Evolutionary conservation across 2,888 invertebrate genomes (phyloP), one percentile per base, ranked within the genome.

Genomic region (Drosophila histrio): DNA sequence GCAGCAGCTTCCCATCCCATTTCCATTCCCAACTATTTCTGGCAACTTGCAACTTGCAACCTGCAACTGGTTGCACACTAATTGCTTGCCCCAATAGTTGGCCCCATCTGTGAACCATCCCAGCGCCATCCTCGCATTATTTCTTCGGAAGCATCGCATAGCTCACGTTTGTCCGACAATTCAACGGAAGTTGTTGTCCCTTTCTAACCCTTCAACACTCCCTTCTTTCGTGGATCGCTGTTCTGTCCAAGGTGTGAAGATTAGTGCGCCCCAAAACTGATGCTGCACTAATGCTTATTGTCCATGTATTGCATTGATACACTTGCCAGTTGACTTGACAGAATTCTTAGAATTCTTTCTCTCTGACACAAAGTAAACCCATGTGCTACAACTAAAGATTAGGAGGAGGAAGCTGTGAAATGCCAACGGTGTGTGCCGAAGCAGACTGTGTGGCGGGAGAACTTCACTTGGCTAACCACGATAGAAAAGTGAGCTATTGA

Each of bases 141-240:
- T 89, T 90, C 89, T 80, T 84, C 89, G 75, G 89, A 89, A 89
- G 89, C 90, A 36, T 36, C 79, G 77, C 71, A 39, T 49, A 63
- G 24, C 62, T 89, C 77, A 72, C 81, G 67, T 89, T 83, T 89
- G 87, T 53, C 73, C 73, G 90, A 71, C 75, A 90, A 88, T 89
- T 89, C 89, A 69, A 63, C 72, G 75, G 83, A 89, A 89, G 88
- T 84, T 73, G 64, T 71, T 60, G 59, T 39, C 58, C 52, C 47
- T 50, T 36, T 41, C 11, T 38, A 6, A 1, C 21, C 28, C 9
- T 19, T 6, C 19, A 11, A 28, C 8, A 17, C 28, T 6, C 7
- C 21, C 13, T 8, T n/a, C 13, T 3, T 30, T 72, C 58, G 44
- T 54, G 60, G 66, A 54, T 58, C 64, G 85, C 21, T 44, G 41